These are phyloP conservation scores for Calcarius lapponicus DNA, from an alignment of 2,797 vertebrate genomes.

Conservation along the genomic window DNA sequence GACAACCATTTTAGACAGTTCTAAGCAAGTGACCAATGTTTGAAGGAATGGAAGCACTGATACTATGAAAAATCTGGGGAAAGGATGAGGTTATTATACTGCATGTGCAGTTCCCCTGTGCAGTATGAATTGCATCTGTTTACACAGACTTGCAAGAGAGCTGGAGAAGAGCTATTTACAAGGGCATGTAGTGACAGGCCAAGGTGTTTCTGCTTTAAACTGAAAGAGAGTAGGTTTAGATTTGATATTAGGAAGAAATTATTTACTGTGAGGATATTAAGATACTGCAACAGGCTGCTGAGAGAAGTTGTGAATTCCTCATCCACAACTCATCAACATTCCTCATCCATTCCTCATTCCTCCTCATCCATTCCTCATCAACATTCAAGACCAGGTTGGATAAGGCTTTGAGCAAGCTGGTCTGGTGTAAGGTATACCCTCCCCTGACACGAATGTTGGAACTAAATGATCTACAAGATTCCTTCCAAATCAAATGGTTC, in stretches of 20 bases:
- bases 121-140: background rate
- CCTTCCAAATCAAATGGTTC: background rate
- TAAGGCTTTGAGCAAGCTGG: background rate
- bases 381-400: background rate
- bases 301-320: background rate
- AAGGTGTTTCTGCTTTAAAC: background rate
- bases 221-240: background rate
- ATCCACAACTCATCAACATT: too few relatives aligned
- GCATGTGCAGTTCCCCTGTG: background rate
- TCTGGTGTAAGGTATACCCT: background rate
- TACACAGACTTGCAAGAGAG: background rate
- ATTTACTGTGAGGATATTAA: background rate
- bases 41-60: background rate
- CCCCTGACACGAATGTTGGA: background rate
- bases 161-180: background rate
- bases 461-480: background rate
- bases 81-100: background rate
- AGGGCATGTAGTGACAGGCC: background rate
- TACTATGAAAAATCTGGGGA: background rate
- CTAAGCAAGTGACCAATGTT: background rate
- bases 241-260: background rate
- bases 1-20: background rate
- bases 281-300: background rate
- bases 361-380: too few relatives aligned
- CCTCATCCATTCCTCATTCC: too few relatives aligned